Percentiles rank a stretch among this genome's conserved stretches.
Conservation (phyloP, 2,888 invertebrate genomes). For the Cheilosia vernalis region DNA sequence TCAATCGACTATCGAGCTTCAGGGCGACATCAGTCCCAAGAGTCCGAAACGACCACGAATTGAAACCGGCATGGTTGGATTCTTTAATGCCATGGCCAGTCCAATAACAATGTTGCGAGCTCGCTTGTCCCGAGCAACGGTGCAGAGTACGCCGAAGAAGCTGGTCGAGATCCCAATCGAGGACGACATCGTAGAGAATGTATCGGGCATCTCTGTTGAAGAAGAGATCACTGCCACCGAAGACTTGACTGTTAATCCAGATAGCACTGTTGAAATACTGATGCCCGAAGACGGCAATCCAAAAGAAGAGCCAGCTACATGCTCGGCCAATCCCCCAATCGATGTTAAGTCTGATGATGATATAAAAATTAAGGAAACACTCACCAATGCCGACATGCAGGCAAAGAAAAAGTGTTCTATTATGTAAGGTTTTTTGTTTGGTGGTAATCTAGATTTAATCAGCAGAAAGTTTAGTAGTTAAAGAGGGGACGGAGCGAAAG, state of each 20-base stretch:
- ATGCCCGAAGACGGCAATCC: conserved; percentile 22
- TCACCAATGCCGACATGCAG: conserved; percentile 37
- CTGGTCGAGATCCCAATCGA: conserved; percentile 75
- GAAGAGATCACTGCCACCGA: conserved; percentile 77
- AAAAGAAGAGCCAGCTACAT: conserved; percentile 39
- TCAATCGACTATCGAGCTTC: conserved; percentile 39
- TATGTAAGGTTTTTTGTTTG: conserved; percentile 48
- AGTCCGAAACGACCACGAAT: conserved; percentile 81
- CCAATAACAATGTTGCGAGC: conserved; percentile 81
- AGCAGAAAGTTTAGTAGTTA: not conserved
- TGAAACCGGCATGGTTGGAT: conserved; percentile 77
- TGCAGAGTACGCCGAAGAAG: conserved; percentile 79
- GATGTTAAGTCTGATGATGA: conserved; percentile 35
- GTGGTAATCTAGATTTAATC: conserved; percentile 44
- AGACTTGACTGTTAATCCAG: conserved; percentile 77
- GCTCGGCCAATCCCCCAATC: conserved; percentile 42
- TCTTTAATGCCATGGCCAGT: conserved; percentile 80
- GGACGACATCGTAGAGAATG: conserved; percentile 78
- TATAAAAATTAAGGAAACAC: conserved; percentile 53
- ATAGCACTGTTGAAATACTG: conserved; percentile 67
- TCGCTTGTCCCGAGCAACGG: conserved; percentile 79
- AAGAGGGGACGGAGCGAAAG: not conserved
- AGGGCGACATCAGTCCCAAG: conserved; percentile 76
- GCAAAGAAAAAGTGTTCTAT: conserved; percentile 66
- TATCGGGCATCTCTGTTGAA: conserved; percentile 79